These are phyloP conservation scores for Oenanthe oenanthe DNA, from an alignment of 2,113 vertebrate genomes.

Conservation along the genomic window DNA sequence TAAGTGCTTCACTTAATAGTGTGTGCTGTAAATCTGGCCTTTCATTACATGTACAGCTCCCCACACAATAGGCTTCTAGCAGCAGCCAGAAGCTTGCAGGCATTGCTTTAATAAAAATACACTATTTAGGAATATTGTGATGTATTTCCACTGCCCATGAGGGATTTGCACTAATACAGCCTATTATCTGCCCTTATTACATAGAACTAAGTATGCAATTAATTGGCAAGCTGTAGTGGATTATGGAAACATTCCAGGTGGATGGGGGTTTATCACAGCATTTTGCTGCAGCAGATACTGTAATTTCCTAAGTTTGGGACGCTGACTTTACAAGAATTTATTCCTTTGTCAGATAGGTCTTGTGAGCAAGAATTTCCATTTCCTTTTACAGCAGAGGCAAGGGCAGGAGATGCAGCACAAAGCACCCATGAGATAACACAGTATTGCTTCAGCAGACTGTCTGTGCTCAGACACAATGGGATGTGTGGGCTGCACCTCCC, in stretches of 20 bases:
- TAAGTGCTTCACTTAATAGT: constrained; percentile 47
- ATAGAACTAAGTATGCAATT: constrained; percentile 18
- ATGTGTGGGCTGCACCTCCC: constrained; percentile 37
- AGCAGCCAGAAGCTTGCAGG: constrained; percentile 10
- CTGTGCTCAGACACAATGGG: constrained; percentile 30
- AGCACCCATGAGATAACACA: neutral
- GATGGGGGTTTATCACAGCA: constrained; percentile 2
- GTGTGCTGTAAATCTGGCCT: constrained; percentile 13
- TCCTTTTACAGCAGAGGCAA: constrained; percentile 22
- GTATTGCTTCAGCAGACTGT: neutral
- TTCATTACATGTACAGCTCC: neutral
- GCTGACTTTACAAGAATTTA: neutral
- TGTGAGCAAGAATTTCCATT: constrained; percentile 32
- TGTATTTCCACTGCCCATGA: constrained; percentile 29
- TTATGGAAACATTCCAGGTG: constrained; percentile 43
- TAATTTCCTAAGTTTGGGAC: neutral
- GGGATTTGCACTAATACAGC: constrained; percentile 7
- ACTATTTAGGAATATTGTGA: constrained; percentile 41
- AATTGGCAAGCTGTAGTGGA: constrained; percentile 48
- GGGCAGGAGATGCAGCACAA: constrained; percentile 5
- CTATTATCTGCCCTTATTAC: constrained; percentile 48
- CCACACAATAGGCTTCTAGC: neutral
- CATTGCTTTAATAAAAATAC: constrained; percentile 22
- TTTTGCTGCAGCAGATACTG: constrained; percentile 8
- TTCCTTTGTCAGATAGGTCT: neutral